These are phyloP conservation scores for Linepithema humile DNA, from an alignment of 1,140 invertebrate species.

Conservation along the genomic window DNA sequence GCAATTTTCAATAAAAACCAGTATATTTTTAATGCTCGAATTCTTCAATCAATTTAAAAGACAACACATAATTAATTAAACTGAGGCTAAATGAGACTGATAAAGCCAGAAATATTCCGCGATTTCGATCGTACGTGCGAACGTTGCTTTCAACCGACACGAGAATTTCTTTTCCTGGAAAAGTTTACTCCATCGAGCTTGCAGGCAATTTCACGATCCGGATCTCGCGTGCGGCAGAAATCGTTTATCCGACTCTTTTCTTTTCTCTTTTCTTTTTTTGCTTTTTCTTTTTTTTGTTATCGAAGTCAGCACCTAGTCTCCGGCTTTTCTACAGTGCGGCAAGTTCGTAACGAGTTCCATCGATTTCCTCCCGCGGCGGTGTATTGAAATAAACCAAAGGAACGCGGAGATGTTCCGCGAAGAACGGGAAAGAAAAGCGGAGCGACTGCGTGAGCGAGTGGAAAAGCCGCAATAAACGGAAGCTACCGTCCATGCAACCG, in stretches of 20 bases:
- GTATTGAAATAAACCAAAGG: constrained; percentile 69
- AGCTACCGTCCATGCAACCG: constrained; percentile 54
- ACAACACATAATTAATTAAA: background rate
- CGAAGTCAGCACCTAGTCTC: constrained; percentile 54
- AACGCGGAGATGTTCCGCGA: constrained; percentile 54
- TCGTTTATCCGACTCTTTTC: constrained; percentile 35
- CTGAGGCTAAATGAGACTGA: background rate
- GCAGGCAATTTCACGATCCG: constrained; percentile 54
- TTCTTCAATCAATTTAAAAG: background rate
- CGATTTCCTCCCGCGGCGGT: constrained; percentile 48
- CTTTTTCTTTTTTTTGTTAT: constrained; percentile 35
- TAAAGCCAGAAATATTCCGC: background rate
- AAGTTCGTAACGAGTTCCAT: constrained; percentile 63
- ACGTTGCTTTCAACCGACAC: constrained; percentile 19
- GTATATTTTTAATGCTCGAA: background rate
- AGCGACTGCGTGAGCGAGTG: constrained; percentile 35
- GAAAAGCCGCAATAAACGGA: constrained; percentile 60
- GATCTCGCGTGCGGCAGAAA: constrained; percentile 21
- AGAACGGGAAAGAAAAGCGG: constrained; percentile 12
- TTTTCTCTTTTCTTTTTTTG: constrained; percentile 16
- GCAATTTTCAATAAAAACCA: background rate
- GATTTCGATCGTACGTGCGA: background rate
- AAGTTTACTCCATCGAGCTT: constrained; percentile 36
- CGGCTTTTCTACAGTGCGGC: constrained; percentile 56
- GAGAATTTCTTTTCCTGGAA: constrained; percentile 48